Percentiles rank a stretch among this genome's conserved stretches.
Conservation (phyloP, 2,797 vertebrate species). For the Cirrhinus mrigala region DNA sequence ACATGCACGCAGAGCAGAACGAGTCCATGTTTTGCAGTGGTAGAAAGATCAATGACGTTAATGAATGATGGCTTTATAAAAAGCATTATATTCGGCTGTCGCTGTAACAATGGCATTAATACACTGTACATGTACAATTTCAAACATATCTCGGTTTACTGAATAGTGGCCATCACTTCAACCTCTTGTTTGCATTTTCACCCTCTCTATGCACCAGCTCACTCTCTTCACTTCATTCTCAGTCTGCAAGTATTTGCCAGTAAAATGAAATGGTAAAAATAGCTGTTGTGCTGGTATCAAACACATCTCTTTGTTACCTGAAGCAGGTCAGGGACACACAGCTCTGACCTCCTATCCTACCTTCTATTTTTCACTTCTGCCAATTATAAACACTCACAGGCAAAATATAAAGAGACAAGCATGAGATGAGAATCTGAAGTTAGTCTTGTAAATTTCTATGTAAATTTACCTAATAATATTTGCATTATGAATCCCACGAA, state of each 20-base stretch:
- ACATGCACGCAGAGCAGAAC: not conserved
- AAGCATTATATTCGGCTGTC: not conserved
- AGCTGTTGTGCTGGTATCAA: constrained; percentile 30
- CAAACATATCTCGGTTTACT: not conserved
- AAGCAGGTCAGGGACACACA: constrained; percentile 26
- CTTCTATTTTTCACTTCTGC: not conserved
- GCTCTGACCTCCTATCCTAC: not conserved
- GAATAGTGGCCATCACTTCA: not conserved
- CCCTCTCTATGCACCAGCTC: constrained; percentile 10
- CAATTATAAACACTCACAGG: not conserved
- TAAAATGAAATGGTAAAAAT: constrained; percentile 56
- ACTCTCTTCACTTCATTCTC: not conserved
- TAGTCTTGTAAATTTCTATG: not conserved
- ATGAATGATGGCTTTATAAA: not conserved
- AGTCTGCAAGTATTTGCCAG: constrained; percentile 51
- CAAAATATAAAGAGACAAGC: not conserved
- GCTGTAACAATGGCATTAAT: not conserved
- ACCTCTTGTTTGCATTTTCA: constrained; percentile 24
- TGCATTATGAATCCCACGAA: not conserved
- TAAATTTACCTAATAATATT: not conserved
- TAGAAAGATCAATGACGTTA: not conserved
- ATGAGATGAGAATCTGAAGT: not conserved
- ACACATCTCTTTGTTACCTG: constrained; percentile 26
- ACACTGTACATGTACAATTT: not conserved
- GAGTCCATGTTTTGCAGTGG: not conserved